Conservation (phyloP, 2,113 vertebrate species). For the Ondatra zibethicus region DNA sequence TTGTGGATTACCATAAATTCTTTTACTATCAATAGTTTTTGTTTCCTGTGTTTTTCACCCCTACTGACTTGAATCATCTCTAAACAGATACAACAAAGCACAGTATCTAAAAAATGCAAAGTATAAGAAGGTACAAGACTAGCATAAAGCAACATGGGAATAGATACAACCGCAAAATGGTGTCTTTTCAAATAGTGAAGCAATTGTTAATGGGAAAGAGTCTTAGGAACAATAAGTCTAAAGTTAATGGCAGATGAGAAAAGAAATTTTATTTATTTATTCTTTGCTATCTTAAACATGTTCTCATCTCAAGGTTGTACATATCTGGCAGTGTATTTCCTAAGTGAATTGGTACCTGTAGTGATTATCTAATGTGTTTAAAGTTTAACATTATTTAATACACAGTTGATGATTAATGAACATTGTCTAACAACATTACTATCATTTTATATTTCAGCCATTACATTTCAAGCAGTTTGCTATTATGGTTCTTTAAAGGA, state of each 20-base stretch:
- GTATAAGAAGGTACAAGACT: not conserved
- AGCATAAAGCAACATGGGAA: not conserved
- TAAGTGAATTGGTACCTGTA: not conserved
- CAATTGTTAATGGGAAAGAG: not conserved
- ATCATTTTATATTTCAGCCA: not conserved
- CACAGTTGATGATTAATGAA: not conserved
- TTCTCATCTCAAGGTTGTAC: not conserved
- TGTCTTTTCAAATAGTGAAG: not conserved
- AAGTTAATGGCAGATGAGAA: not conserved
- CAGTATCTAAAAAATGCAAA: constrained; percentile 21
- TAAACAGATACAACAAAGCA: constrained; percentile 5
- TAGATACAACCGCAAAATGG: not conserved
- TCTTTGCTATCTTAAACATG: not conserved
- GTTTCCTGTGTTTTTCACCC: not conserved
- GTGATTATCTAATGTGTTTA: not conserved
- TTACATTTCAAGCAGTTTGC: not conserved
- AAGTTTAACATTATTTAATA: not conserved
- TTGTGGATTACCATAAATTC: not conserved
- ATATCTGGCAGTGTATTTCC: not conserved
- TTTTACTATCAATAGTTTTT: not conserved
- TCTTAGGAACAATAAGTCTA: not conserved
- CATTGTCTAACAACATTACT: not conserved
- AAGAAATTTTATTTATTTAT: not conserved
- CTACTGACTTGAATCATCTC: constrained; percentile 40
- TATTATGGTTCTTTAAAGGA: not conserved